These are phyloP conservation scores for Trachurus trachurus DNA, from an alignment of 2,797 vertebrate genomes.

Conservation along the genomic window DNA sequence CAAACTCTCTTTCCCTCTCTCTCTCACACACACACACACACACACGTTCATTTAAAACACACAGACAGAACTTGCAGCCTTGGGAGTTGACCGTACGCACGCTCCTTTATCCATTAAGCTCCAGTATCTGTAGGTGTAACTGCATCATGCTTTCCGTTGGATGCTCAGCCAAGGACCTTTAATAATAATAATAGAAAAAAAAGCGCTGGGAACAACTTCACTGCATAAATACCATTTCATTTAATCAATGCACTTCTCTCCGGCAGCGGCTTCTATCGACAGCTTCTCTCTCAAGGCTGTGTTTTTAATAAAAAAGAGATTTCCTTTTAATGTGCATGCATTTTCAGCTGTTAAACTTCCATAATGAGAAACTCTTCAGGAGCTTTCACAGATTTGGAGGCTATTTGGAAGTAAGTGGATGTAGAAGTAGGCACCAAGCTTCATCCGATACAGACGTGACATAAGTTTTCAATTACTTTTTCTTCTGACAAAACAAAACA, in stretches of 20 bases:
- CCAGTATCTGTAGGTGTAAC: conserved; percentile 19
- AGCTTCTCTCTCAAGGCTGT: conserved; percentile 27
- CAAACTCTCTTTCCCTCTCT: conserved; percentile 35
- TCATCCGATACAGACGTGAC: not conserved
- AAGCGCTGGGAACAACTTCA: conserved; percentile 16
- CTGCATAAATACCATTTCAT: conserved; percentile 8
- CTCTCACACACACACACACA: conserved; percentile 21
- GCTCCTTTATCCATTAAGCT: conserved; percentile 25
- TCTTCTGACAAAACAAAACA: not conserved
- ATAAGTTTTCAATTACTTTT: no score
- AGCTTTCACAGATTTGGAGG: not conserved
- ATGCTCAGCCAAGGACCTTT: conserved; percentile 16
- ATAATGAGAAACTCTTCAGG: conserved; percentile 11
- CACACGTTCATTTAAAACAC: conserved; percentile 15
- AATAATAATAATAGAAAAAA: conserved; percentile 20
- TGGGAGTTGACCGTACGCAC: not conserved
- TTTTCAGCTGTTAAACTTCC: conserved; percentile 7
- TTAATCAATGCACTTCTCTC: not conserved
- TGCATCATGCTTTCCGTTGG: conserved; percentile 10
- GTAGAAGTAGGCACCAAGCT: not conserved
- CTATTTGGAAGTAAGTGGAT: conserved; percentile 9
- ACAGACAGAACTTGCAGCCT: conserved; percentile 3
- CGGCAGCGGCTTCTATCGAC: conserved; percentile 5
- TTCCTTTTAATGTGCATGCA: conserved; percentile 5
- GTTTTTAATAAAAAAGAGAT: conserved; percentile 35